Evolutionary conservation across 2,113 vertebrate species (phyloP).

Genomic region (Tychaedon coryphoeus): DNA sequence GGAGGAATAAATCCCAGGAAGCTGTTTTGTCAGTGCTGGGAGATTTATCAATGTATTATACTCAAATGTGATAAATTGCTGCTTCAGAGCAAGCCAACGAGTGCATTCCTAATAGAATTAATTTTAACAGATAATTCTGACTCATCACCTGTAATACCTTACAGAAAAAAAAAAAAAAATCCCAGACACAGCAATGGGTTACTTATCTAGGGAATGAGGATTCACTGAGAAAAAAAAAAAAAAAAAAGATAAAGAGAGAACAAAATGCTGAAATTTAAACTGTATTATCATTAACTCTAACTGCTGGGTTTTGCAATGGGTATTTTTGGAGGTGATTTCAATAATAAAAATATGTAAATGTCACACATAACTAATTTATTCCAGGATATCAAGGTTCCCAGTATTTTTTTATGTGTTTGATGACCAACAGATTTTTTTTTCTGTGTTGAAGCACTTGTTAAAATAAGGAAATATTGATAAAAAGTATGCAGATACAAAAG

Average conservation of each 20-base stretch:
- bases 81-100: background rate
- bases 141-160: background rate
- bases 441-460: background rate
- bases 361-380: background rate
- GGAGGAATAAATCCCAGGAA: background rate
- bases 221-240: background rate
- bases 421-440: background rate
- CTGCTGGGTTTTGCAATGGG: background rate
- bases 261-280: background rate
- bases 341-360: background rate
- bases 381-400: background rate
- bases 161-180: background rate
- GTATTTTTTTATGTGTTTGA: background rate
- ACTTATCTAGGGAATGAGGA: background rate
- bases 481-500: background rate
- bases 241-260: background rate
- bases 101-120: background rate
- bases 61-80: background rate
- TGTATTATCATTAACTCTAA: background rate
- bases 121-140: constrained; percentile 4
- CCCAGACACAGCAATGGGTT: background rate
- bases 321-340: background rate
- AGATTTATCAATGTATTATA: background rate
- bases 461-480: background rate
- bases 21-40: background rate